Percentiles rank a stretch among this genome's conserved stretches.
phyloP scores from a whole-genome alignment of 1,140 invertebrate genomes.

The Caerostris darwini region DNA sequence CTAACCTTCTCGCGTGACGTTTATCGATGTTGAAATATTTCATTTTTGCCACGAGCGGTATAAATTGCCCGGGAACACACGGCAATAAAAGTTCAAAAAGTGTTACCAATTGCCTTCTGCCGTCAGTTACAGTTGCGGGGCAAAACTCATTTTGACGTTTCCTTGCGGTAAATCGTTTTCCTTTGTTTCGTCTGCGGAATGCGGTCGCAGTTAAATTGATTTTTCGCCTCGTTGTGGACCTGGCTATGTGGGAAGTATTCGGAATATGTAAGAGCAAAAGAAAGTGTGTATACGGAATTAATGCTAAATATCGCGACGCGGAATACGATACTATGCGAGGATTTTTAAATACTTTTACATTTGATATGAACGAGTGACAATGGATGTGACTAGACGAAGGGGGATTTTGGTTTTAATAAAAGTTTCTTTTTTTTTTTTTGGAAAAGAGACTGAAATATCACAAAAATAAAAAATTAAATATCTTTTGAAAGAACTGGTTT shows the following conservation, averaged over 20 bases:
- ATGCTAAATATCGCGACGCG: background rate
- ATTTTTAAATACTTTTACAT: too few species aligned
- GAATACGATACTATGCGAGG: too few species aligned
- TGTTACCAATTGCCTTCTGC: slow-evolving; percentile 23
- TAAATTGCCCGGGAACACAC: background rate
- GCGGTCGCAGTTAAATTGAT: background rate
- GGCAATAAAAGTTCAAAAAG: slow-evolving; percentile 28
- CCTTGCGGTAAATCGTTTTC: slow-evolving; percentile 1
- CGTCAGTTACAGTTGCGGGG: background rate
- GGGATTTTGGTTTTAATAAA: too few species aligned
- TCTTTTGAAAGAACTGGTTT: too few species aligned
- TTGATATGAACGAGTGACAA: too few species aligned
- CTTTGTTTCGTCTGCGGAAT: slow-evolving; percentile 23
- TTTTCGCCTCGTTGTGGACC: background rate
- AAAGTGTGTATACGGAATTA: background rate
- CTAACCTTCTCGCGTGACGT: background rate
- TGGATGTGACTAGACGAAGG: too few species aligned
- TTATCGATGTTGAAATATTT: slow-evolving; percentile 37
- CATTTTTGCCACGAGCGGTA: slow-evolving; percentile 5
- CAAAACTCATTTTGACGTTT: slow-evolving; percentile 40
- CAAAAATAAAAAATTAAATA: too few species aligned
- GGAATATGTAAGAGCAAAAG: background rate
- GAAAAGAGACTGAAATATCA: too few species aligned
- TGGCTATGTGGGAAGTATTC: background rate
- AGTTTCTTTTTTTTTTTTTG: too few species aligned